phyloP scores from a whole-genome alignment of 1,140 invertebrate genomes.

The Lethrus apterus region DNA sequence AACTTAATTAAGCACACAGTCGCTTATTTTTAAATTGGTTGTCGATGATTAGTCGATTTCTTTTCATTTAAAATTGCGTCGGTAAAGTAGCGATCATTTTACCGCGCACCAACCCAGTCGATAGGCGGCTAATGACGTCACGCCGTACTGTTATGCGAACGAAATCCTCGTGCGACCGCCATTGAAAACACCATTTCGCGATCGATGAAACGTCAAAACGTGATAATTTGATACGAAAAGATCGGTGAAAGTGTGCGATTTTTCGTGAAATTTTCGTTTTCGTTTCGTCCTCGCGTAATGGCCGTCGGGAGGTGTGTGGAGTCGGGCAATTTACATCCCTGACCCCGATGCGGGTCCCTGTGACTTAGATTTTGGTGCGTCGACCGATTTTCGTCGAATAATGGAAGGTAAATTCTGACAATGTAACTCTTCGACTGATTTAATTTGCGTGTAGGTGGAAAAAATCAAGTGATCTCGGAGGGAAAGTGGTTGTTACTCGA shows the following conservation, averaged over 20 bases:
- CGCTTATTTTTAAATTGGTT: too few species aligned
- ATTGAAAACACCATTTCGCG: conserved; percentile 19
- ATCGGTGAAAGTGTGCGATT: conserved; percentile 18
- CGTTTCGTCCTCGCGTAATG: conserved; percentile 29
- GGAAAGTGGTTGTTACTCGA: too few species aligned
- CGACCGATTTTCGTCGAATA: conserved; percentile 26
- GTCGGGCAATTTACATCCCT: conserved; percentile 30
- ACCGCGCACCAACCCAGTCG: too few species aligned
- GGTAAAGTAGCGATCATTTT: too few species aligned
- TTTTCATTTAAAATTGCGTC: too few species aligned
- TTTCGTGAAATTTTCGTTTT: background rate
- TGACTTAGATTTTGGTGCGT: conserved; percentile 30
- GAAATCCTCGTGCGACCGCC: conserved; percentile 25
- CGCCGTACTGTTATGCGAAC: conserved; percentile 15
- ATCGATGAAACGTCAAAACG: conserved; percentile 5
- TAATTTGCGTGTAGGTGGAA: too few species aligned
- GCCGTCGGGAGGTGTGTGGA: conserved; percentile 38
- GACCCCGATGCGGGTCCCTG: conserved; percentile 38
- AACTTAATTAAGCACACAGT: too few species aligned
- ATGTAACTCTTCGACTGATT: too few species aligned
- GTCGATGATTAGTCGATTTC: too few species aligned
- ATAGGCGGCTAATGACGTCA: too few species aligned
- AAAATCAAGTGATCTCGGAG: too few species aligned
- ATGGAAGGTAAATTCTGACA: conserved; percentile 43
- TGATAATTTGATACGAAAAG: conserved; percentile 28